Evolutionary conservation across 2,888 invertebrate species (phyloP).

Genomic region (Alloplasta piceator): DNA sequence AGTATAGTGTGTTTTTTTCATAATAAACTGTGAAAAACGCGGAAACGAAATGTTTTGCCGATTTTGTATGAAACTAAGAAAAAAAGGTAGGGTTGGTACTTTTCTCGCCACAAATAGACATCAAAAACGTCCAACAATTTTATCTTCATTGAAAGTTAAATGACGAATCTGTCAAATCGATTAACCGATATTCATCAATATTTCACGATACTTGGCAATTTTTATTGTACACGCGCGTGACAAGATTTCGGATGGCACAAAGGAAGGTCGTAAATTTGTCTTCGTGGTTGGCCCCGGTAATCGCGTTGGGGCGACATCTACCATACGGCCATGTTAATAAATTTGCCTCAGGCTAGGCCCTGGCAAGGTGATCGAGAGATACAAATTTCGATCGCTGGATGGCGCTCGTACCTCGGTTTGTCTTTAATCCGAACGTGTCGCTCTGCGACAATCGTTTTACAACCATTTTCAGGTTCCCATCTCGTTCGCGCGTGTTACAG

Average conservation of each 20-base stretch:
- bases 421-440: not conserved
- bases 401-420: constrained; percentile 68
- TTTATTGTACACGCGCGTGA: constrained; percentile 44
- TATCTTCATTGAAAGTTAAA: constrained; percentile 14
- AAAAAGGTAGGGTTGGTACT: not conserved
- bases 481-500: not conserved
- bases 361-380: constrained; percentile 80
- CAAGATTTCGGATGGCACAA: constrained; percentile 69
- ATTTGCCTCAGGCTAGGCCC: constrained; percentile 81
- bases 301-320: no score
- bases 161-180: constrained; percentile 5
- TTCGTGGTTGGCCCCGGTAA: no score
- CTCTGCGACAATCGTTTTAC: constrained; percentile 24
- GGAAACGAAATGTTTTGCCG: not conserved
- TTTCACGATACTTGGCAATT: constrained; percentile 46
- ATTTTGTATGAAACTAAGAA: not conserved
- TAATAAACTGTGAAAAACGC: constrained; percentile 27
- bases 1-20: constrained; percentile 10
- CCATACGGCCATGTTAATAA: no score
- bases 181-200: constrained; percentile 27
- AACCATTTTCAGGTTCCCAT: constrained; percentile 26
- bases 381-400: constrained; percentile 72
- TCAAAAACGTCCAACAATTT: constrained; percentile 1
- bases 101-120: not conserved
- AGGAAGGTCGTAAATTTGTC: constrained; percentile 73